phyloP scores from a whole-genome alignment of 1,140 invertebrate genomes.

The Lucilia sericata region DNA sequence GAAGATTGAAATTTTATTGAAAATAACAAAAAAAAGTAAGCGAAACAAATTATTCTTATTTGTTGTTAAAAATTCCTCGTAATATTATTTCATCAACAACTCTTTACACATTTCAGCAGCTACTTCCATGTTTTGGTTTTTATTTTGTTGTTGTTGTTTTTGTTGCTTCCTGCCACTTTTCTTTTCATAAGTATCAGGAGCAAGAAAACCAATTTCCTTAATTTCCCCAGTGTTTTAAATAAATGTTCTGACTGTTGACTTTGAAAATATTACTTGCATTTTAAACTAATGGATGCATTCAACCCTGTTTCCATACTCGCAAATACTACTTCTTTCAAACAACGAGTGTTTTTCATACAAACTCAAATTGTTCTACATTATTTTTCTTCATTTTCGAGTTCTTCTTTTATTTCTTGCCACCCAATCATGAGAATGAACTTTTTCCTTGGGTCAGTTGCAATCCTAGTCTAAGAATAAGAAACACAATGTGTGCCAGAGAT shows the following conservation, averaged over 20 bases:
- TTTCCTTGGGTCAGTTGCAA: neutral
- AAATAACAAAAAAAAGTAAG: neutral
- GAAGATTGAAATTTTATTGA: conserved; percentile 24
- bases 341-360: neutral
- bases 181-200: neutral
- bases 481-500: neutral
- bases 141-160: neutral
- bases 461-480: neutral
- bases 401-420: neutral
- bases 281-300: conserved; percentile 42
- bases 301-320: conserved; percentile 11
- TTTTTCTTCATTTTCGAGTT: neutral
- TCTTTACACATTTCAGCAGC: conserved; percentile 15
- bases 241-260: conserved; percentile 43
- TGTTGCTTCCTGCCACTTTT: neutral
- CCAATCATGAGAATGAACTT: neutral
- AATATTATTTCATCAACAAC: neutral
- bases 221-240: conserved; percentile 32
- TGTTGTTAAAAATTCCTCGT: neutral
- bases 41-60: neutral
- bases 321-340: neutral
- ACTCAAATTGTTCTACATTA: neutral
- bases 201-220: conserved; percentile 37
- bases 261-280: conserved; percentile 42
- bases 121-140: neutral